Evolutionary conservation across 2,888 invertebrate genomes (phyloP).

Genomic region (Mechanitis messenoides): DNA sequence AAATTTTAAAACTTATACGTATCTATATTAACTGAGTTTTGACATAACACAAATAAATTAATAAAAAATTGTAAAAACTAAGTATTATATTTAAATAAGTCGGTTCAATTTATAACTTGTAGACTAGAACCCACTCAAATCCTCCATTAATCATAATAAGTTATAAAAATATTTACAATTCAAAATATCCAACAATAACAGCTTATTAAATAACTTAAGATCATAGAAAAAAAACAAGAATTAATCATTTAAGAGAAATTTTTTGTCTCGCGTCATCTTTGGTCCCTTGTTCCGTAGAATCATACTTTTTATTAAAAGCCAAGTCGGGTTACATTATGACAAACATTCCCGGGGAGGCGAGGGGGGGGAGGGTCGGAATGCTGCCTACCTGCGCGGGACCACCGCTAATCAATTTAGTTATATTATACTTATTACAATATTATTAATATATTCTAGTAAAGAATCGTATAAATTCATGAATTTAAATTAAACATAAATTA

Average conservation of each 20-base stretch:
- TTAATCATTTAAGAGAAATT: constrained; percentile 22
- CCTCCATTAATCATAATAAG: too few species aligned
- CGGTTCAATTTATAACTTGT: too few species aligned
- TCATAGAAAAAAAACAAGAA: constrained; percentile 11
- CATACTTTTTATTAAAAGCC: constrained; percentile 51
- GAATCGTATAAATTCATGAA: constrained; percentile 29
- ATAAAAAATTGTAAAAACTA: too few species aligned
- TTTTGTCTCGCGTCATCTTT: constrained; percentile 26
- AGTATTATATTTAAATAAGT: too few species aligned
- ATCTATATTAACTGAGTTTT: too few species aligned
- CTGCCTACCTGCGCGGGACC: constrained; percentile 71
- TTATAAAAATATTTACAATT: too few species aligned
- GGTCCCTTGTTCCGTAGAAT: constrained; percentile 28
- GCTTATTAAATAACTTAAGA: constrained; percentile 11
- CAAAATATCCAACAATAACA: not conserved
- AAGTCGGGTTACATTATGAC: constrained; percentile 55
- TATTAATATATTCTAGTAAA: constrained; percentile 57
- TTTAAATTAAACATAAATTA: not conserved
- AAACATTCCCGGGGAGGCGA: constrained; percentile 46
- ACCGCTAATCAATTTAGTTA: constrained; percentile 75
- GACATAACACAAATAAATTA: too few species aligned
- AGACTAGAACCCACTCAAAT: too few species aligned
- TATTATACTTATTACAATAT: constrained; percentile 74
- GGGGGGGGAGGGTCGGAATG: constrained; percentile 53
- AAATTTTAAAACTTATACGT: too few species aligned